phyloP scores from a whole-genome alignment of 2,113 vertebrate species.

The Fulica atra region DNA sequence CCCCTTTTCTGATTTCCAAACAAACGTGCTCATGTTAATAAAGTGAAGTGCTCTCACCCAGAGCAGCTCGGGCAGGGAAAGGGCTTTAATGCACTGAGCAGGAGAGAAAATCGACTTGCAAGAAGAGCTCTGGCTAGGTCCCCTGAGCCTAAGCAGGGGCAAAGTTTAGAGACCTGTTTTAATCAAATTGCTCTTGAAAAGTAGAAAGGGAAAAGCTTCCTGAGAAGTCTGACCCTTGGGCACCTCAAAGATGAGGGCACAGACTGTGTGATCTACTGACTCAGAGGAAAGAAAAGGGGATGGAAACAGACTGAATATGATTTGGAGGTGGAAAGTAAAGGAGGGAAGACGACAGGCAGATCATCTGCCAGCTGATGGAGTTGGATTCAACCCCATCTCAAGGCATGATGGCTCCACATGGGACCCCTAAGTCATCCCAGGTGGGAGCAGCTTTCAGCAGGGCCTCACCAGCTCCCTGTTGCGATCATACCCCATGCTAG shows the following conservation, averaged over 20 bases:
- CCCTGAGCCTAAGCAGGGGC: not conserved
- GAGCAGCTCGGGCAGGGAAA: not conserved
- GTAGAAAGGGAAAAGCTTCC: constrained; percentile 3
- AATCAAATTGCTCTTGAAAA: constrained; percentile 39
- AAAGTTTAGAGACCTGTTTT: not conserved
- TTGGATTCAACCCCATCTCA: not conserved
- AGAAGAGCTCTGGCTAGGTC: not conserved
- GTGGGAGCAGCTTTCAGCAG: not conserved
- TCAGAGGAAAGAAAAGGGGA: not conserved
- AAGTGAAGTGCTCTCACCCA: not conserved
- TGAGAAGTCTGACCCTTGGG: not conserved
- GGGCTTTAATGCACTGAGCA: not conserved
- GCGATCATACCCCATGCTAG: not conserved
- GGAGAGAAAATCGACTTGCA: constrained; percentile 3
- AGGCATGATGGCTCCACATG: not conserved
- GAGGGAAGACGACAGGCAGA: not conserved
- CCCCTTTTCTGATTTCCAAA: not conserved
- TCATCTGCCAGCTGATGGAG: not conserved
- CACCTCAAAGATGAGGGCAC: not conserved
- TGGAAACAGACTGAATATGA: not conserved
- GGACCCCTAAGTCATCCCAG: not conserved
- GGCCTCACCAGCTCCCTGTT: not conserved
- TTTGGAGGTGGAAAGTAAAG: not conserved
- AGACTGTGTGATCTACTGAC: not conserved
- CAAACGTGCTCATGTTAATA: not conserved